These are phyloP conservation scores for Ciconia boyciana DNA, from an alignment of 2,113 vertebrate species.

Conservation along the genomic window DNA sequence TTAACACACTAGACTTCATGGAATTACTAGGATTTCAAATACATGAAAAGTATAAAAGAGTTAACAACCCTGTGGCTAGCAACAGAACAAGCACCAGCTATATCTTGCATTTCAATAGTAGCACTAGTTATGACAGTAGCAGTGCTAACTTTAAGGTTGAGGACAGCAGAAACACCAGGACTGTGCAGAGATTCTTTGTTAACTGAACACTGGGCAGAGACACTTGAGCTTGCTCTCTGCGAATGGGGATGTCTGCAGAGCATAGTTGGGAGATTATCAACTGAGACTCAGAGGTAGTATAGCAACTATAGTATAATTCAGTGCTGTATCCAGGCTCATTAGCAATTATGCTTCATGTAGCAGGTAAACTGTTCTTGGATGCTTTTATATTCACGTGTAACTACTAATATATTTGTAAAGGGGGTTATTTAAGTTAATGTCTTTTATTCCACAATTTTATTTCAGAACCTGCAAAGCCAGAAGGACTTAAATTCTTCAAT, in stretches of 20 bases:
- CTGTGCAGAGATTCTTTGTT: background rate
- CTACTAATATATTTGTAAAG: background rate
- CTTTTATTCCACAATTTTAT: background rate
- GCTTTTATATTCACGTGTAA: background rate
- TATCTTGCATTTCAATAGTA: background rate
- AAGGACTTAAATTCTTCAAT: conserved; percentile 63
- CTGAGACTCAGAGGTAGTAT: background rate
- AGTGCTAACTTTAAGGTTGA: background rate
- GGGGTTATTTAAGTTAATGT: background rate
- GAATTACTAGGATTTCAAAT: background rate
- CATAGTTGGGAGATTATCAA: background rate
- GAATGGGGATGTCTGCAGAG: background rate
- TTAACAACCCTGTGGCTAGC: background rate
- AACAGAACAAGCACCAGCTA: background rate
- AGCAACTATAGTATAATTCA: background rate
- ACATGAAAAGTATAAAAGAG: background rate
- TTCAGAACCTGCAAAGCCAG: conserved; percentile 77
- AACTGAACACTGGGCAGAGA: background rate
- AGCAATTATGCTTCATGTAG: background rate
- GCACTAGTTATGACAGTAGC: background rate
- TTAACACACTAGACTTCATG: background rate
- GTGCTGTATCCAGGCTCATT: background rate
- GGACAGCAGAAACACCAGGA: background rate
- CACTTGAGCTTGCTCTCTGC: background rate
- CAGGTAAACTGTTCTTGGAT: background rate